Conservation (phyloP, 2,797 vertebrate genomes). For the Cirrhinus mrigala region DNA sequence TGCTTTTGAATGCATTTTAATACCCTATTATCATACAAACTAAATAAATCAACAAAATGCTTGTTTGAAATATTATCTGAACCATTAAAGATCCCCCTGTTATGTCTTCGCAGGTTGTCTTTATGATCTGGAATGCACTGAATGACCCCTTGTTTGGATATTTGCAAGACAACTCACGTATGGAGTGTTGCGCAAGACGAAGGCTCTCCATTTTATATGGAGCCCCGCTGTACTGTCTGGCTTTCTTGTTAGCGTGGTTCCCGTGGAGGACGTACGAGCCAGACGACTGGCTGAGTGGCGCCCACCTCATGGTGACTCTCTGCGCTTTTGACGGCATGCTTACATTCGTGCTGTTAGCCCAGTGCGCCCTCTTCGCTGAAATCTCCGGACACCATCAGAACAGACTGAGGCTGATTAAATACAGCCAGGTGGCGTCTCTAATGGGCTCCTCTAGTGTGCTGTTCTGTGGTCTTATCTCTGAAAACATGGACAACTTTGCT, state of each 20-base stretch:
- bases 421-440: constrained; percentile 86
- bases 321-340: constrained; percentile 87
- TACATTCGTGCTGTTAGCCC: constrained; percentile 88
- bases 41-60: not conserved
- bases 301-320: constrained; percentile 83
- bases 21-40: not conserved
- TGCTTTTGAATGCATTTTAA: not conserved
- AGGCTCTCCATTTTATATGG: constrained; percentile 85
- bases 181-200: constrained; percentile 78
- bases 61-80: not conserved
- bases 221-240: constrained; percentile 82
- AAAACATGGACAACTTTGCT: constrained; percentile 86
- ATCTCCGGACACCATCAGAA: constrained; percentile 80
- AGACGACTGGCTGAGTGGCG: constrained; percentile 87
- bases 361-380: constrained; percentile 87
- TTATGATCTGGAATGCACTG: constrained; percentile 91
- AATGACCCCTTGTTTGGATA: constrained; percentile 91
- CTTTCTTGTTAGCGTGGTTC: constrained; percentile 93
- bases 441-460: constrained; percentile 86
- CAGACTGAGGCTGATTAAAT: constrained; percentile 83
- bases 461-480: constrained; percentile 86
- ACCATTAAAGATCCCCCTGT: not conserved
- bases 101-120: constrained; percentile 80
- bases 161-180: constrained; percentile 83
- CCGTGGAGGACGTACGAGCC: constrained; percentile 86